Evolutionary conservation across 2,113 vertebrate species (phyloP).

Genomic region (Lasiurus borealis): DNA sequence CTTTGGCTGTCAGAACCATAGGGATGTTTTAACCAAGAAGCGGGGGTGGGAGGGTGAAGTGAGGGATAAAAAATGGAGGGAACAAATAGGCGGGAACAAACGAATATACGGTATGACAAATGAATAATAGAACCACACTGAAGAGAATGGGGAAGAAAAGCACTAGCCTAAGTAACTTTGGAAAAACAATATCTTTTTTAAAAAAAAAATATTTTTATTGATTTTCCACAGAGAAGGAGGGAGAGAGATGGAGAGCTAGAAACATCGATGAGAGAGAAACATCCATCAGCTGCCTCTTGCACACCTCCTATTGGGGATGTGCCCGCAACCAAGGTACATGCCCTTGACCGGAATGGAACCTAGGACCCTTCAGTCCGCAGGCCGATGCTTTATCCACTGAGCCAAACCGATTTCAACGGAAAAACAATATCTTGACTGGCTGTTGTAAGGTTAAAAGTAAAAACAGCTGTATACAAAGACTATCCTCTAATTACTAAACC

Average conservation of each 20-base stretch:
- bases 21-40: not conserved
- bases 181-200: not conserved
- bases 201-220: too few relatives aligned
- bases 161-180: not conserved
- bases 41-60: not conserved
- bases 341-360: too few relatives aligned
- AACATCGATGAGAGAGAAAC: too few relatives aligned
- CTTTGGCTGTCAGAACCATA: not conserved
- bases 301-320: too few relatives aligned
- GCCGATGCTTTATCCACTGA: too few relatives aligned
- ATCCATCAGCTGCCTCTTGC: too few relatives aligned
- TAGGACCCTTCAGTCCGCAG: too few relatives aligned
- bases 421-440: not conserved
- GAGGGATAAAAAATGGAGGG: not conserved
- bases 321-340: too few relatives aligned
- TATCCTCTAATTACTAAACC: not conserved
- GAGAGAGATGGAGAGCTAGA: too few relatives aligned
- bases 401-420: not conserved
- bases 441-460: not conserved
- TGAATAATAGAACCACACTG: not conserved
- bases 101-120: not conserved
- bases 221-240: too few relatives aligned
- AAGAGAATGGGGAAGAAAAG: constrained; percentile 6
- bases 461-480: not conserved
- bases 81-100: not conserved